Conservation (phyloP, 2,888 invertebrate genomes). For the Pristionchus mayeri region DNA sequence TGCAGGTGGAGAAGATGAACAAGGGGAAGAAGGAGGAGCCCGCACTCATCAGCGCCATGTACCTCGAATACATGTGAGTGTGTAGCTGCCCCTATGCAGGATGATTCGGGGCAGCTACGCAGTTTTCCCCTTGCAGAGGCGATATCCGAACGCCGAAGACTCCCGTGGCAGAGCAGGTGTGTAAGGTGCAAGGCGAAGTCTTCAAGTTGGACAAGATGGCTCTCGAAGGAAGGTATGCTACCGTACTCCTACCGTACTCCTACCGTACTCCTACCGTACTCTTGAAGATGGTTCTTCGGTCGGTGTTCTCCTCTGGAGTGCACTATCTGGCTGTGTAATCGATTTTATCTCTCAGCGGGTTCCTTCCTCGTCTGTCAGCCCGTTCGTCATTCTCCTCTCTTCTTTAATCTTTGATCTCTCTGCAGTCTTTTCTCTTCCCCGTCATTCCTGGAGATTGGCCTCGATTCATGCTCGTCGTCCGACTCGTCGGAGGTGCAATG, state of each 20-base stretch:
- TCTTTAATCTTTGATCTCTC: neutral
- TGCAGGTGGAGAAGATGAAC: neutral
- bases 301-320: constrained; percentile 35
- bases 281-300: constrained; percentile 48
- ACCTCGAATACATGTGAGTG: constrained; percentile 45
- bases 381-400: neutral
- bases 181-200: too few species aligned
- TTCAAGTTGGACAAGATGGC: neutral
- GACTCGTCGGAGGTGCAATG: constrained; percentile 27
- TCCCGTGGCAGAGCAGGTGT: neutral
- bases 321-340: constrained; percentile 41
- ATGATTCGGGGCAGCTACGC: neutral
- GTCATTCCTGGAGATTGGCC: constrained; percentile 13
- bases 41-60: constrained; percentile 1
- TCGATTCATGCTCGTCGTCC: constrained; percentile 30
- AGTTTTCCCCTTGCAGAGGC: neutral
- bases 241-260: neutral
- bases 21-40: constrained; percentile 42
- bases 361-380: constrained; percentile 46
- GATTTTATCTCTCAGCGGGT: constrained; percentile 27
- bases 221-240: constrained; percentile 38
- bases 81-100: neutral
- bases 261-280: constrained; percentile 16
- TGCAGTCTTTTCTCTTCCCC: constrained; percentile 43
- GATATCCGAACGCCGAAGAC: constrained; percentile 28